Base-by-base conservation (phyloP, 2,888 invertebrate genomes). In the Siphonodentalium dalli region DNA sequence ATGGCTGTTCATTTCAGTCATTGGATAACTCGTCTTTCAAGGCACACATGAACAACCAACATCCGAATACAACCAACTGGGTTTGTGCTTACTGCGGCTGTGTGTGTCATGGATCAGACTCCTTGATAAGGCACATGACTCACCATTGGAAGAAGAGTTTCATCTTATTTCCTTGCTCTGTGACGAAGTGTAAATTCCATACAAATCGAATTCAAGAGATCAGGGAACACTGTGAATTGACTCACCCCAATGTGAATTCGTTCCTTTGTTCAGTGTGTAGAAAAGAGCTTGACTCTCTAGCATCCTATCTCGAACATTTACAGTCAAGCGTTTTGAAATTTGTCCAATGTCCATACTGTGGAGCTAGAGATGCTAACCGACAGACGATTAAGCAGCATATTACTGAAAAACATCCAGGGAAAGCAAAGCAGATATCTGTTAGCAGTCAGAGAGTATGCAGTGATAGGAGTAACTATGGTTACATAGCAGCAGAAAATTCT, bases 391-490 rank as follows among this genome's bases (percentile, higher is more conserved):
- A 66, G 18, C 61, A 64, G 24, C 75, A 75, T 51, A 71, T 75
- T 21, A 52, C 64, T 15, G 27, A 58, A 4, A 41, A 35, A 13
- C 75, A 75, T 45, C 72, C 69, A 4, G 75, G 72, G 11, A 73
- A 69, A 50, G 63, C 69, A 6, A 66, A 71, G 37, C 66, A 69
- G 55, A 68, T 75, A 6, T 64, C 66, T 23, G 72, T 75, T 6
- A 70, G 71, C 15, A 65, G 68, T 44, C 75, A 75, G 53, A 60
- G 74, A n/a, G 66, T 75, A 6, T 75, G 75, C 41, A 61, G 64
- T 21, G 75, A 73, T 33, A 62, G 73, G 35, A 64, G 63, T 48
- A 53, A 61, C 2, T 64, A 64, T 43, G 56, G 56, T 11, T 64
- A 62, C 44, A 52, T 45, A 8, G 44, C 51, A n/a, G 63, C 63